Evolutionary conservation across 2,888 invertebrate genomes (phyloP), one percentile per base, ranked within the genome.

Genomic region (Oscheius sp.): DNA sequence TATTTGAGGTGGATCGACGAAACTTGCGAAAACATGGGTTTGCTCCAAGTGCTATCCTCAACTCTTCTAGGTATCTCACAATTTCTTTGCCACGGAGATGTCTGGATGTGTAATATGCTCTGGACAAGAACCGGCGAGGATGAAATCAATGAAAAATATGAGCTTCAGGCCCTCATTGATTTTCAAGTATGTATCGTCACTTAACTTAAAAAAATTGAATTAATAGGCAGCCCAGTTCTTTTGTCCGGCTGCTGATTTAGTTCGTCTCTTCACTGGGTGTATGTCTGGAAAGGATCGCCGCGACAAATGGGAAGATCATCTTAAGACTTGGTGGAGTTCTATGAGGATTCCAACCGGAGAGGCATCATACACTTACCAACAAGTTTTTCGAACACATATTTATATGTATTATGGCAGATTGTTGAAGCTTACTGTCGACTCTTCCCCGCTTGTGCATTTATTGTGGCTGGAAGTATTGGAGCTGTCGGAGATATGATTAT

Each of bases 51-150:
- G 45, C 20, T 2, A 47, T 14, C 2, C 20, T n/a, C 12, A 3
- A 3, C 24, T 24, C 1, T 17, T 64, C n/a, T 26, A 38, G 64
- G 17, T 6, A 30, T 64, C 2, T n/a, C 36, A n/a, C 12, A 33
- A 1, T 17, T 64, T n/a, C 3, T 64, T 1, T 64, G 64, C 17
- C 64, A 64, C 17, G 64, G 64, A 2, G 64, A 64, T 17, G 51
- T 64, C 14, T 64, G 64, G 64, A 50, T 51, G 26, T 50, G 64
- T 17, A 64, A 64, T 28, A 51, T 64, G 51, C 64, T 64, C 8
- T 64, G 64, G 64, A 36, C 50, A 33, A 54, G 12, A 17, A 33
- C n/a, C 20, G 20, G 26, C 22, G 24, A 22, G 8, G 28, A 45
- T 6, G 17, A 26, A 9, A 20, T 28, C n/a, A 14, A 41, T 17